These are phyloP conservation scores for Calosoma granatense DNA, from an alignment of 1,140 invertebrate genomes.

Conservation along the genomic window DNA sequence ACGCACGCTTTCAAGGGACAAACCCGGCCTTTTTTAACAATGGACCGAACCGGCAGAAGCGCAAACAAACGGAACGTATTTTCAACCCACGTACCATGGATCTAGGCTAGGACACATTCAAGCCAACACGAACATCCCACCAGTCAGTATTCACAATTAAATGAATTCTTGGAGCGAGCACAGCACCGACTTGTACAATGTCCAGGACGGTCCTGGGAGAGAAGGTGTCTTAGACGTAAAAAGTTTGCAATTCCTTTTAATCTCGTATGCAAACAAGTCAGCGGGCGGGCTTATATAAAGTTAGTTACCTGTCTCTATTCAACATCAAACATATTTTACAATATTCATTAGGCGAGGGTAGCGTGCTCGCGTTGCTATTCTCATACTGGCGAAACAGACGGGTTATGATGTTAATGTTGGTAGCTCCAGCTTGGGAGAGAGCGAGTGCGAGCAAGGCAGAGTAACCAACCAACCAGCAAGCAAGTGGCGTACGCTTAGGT, in stretches of 20 bases:
- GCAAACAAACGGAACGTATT: neutral
- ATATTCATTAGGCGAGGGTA: conserved; percentile 14
- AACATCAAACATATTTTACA: conserved; percentile 17
- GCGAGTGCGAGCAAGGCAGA: too few species aligned
- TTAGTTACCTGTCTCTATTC: conserved; percentile 9
- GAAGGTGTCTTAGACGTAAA: neutral
- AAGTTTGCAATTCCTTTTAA: conserved; percentile 1
- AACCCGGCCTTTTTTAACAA: neutral
- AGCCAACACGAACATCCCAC: too few species aligned
- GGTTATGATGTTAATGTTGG: conserved; percentile 11
- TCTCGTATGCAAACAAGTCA: conserved; percentile 8
- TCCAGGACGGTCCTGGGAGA: neutral
- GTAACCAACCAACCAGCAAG: too few species aligned
- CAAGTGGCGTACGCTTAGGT: too few species aligned
- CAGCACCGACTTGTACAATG: too few species aligned
- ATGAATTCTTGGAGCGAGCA: neutral
- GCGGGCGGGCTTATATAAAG: conserved; percentile 1
- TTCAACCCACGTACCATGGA: too few species aligned
- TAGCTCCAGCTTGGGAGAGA: neutral
- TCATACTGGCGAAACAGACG: conserved; percentile 12
- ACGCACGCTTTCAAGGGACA: neutral
- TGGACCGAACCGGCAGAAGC: neutral
- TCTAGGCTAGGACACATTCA: neutral
- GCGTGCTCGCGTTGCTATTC: neutral
- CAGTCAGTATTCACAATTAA: neutral